A percentile compares a stretch with the other conserved stretches of the same genome.
Evolutionary conservation across 2,113 vertebrate genomes (phyloP).

Genomic region (Orthochromis malagaraziensis): DNA sequence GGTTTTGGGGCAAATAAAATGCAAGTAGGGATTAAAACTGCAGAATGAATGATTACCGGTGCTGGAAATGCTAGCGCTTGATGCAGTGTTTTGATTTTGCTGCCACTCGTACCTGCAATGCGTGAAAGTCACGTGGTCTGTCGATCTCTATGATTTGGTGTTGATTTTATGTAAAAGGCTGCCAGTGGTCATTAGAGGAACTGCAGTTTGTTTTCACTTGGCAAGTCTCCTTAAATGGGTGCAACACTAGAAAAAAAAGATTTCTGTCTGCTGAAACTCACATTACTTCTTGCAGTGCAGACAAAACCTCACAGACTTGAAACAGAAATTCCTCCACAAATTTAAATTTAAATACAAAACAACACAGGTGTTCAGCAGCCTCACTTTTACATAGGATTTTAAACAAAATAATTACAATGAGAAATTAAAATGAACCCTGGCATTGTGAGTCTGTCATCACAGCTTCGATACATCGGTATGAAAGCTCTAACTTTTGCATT

Average conservation of each 20-base stretch:
- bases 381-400: background rate
- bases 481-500: background rate
- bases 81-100: background rate
- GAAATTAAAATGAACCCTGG: background rate
- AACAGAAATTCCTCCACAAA: background rate
- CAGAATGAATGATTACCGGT: background rate
- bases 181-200: background rate
- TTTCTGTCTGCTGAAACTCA: background rate
- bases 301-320: background rate
- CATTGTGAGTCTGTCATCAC: background rate
- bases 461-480: background rate
- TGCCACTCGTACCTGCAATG: background rate
- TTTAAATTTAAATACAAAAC: background rate
- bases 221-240: background rate
- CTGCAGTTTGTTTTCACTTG: background rate
- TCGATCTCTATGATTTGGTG: background rate
- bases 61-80: background rate
- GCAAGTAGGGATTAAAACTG: background rate
- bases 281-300: background rate
- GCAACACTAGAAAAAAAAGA: background rate
- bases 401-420: background rate
- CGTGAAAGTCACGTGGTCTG: background rate
- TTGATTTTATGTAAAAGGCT: background rate
- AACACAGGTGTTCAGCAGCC: background rate
- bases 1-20: background rate